These are phyloP conservation scores for Phalacrocorax aristotelis DNA, from an alignment of 2,113 vertebrate genomes.

Conservation along the genomic window DNA sequence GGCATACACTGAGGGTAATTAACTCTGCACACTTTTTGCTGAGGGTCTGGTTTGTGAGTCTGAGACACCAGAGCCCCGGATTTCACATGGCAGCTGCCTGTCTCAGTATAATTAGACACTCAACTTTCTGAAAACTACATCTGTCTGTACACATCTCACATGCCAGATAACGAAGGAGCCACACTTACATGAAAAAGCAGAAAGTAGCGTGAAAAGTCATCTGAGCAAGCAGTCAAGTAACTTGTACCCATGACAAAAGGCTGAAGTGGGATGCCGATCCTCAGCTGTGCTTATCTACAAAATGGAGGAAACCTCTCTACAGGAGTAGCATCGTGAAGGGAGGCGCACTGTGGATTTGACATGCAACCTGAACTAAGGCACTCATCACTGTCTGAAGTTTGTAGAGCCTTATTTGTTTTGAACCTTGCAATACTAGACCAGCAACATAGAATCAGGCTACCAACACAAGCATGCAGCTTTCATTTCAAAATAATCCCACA, in stretches of 20 bases:
- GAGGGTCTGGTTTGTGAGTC: background rate
- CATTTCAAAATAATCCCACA: background rate
- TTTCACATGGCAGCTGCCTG: background rate
- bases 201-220: background rate
- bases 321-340: accelerated
- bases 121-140: background rate
- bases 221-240: background rate
- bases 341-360: background rate
- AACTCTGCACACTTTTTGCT: background rate
- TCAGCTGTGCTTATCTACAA: background rate
- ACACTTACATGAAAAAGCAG: background rate
- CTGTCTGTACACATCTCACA: background rate
- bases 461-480: background rate
- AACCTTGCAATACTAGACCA: background rate
- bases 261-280: background rate
- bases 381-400: background rate
- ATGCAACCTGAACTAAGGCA: background rate
- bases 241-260: background rate
- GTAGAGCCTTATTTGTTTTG: background rate
- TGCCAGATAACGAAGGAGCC: background rate
- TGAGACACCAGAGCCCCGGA: background rate
- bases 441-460: background rate
- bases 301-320: background rate
- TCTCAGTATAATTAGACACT: background rate
- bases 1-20: background rate